Base-by-base conservation (phyloP, 2,888 invertebrate genomes). In the Lutraria lutraria region DNA sequence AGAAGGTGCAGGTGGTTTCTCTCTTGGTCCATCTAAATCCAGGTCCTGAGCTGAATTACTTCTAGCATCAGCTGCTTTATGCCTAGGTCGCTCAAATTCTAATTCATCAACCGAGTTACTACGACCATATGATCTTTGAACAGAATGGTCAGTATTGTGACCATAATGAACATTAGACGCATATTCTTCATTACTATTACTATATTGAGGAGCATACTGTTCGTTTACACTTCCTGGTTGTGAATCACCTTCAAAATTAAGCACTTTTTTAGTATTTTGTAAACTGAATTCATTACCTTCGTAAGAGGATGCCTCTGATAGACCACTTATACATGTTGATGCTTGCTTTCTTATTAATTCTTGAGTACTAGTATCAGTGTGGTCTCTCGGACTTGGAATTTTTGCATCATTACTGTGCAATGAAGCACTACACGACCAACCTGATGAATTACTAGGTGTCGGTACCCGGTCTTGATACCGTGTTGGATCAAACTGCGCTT, bases 371-470 rank as follows among this genome's bases (percentile, higher is more conserved):
- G 92, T 92, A 85, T 94, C 94, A 13, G 94, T 90, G 34, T 93
- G 93, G 29, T 92, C 85, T 31, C 91, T 86, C 0, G 93, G 93
- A 91, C 93, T 93, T 15, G 87, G 60, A 16, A 84, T 43, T 53
- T 92, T 93, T 0, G 91, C 89, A 80, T 93, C 93, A 72, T 93
- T 93, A 89, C 94, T 94, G 72, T 94, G 94, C 29, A 93, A 87
- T 15, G 94, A 94, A 43, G 92, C 90, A 86, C 94, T 93, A 90
- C 93, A 92, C 0, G 95, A 95, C 94, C 94, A 94, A n/a, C 94
- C 94, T n/a, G 94, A 94, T 0, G 94, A 94, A 72, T 90, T 93
- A 87, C 88, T 94, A 6, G 93, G 92, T 13, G 93, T 94, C 16
- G 88, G 92, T 80, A 93, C 89, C 29, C 90, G 87, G 31, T 95